Base-by-base conservation (phyloP, 2,888 invertebrate genomes). In the Hoplodrina ambigua region DNA sequence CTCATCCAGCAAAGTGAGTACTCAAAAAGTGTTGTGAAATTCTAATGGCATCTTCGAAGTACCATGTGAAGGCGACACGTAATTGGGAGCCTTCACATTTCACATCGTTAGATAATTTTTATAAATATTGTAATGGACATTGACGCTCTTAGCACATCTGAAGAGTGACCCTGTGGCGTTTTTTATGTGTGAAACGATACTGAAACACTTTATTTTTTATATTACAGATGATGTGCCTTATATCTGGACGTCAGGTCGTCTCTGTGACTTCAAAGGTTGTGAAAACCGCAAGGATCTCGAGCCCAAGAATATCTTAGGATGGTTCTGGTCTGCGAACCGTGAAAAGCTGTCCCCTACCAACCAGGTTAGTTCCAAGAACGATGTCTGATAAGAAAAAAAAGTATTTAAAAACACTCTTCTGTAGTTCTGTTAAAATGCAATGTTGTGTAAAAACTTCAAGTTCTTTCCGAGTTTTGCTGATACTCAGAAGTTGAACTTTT, bases 181-280 rank as follows among this genome's bases (percentile, higher is more conserved):
- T 74, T 25, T 72, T 78, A 66, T 52, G 52, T 60, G 61, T 54
- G 69, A 50, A 58, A 72, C 30, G n/a, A 65, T 61, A 63, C 60
- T 76, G 56, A 74, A 10, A 53, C 11, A 13, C 20, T 11, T 71
- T 15, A 57, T 69, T 62, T 17, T 61, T 56, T 78, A 4, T n/a
- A 57, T 94, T 91, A 46, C 92, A 98, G 98, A 98, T 85, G 98
- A 98, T 91, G 98, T 98, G 58, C 98, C 98, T 4, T 99, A 98
- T 96, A 99, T 99, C 89, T 99, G 99, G 98, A 98, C 99, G 17
- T 98, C 98, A 7, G 99, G 98, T 64, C 97, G 98, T 85, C 97
- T 98, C 72, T 99, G 99, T 90, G 98, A 99, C 96, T 99, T 99
- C 96, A 98, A 98, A 91, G 98, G 99, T 72, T 99, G 99, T 93